These are phyloP conservation scores for Drosophila gunungcola DNA, from an alignment of 1,140 invertebrate species.

Conservation along the genomic window DNA sequence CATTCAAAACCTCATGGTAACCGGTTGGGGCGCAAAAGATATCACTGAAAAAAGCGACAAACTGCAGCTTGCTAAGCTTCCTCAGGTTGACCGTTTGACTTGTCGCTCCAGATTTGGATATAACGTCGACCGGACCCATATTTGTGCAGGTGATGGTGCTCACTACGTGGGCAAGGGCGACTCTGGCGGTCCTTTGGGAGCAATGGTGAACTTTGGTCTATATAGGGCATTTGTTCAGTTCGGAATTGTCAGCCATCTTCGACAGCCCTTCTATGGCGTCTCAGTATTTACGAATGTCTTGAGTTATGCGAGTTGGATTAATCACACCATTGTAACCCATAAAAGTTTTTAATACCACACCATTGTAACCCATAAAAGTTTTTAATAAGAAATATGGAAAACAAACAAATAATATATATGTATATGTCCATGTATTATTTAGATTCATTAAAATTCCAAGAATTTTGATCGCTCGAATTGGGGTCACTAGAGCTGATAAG, in stretches of 20 bases:
- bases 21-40: constrained; percentile 4
- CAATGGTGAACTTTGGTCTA: background rate
- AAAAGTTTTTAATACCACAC: background rate
- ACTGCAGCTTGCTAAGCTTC: background rate
- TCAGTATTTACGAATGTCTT: constrained; percentile 11
- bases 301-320: background rate
- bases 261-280: background rate
- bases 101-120: background rate
- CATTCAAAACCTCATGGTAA: background rate
- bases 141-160: background rate
- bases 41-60: background rate
- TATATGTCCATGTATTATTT: background rate
- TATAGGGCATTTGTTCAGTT: background rate
- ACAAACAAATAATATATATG: background rate
- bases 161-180: constrained; percentile 6
- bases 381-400: too few relatives aligned
- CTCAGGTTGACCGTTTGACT: background rate
- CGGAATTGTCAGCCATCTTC: constrained; percentile 11
- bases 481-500: background rate
- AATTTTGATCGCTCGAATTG: background rate
- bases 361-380: background rate
- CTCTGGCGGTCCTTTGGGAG: constrained; percentile 5
- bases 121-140: constrained; percentile 2
- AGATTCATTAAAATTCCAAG: background rate
- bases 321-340: background rate